phyloP scores from a whole-genome alignment of 2,113 vertebrate species.

The Strigops habroptila region DNA sequence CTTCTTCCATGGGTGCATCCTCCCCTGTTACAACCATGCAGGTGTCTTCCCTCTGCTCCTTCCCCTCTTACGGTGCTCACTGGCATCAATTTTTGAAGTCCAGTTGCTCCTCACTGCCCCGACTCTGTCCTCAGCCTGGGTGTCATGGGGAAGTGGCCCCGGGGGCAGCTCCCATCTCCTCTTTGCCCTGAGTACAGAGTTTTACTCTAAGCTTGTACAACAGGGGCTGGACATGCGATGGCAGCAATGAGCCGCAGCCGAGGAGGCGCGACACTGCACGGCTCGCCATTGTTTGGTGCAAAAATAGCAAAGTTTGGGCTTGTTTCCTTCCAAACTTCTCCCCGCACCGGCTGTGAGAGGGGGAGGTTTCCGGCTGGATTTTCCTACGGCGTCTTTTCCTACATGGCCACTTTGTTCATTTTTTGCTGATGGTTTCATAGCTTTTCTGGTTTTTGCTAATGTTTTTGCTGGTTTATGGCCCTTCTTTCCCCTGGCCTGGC shows the following conservation, averaged over 20 bases:
- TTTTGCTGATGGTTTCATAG: accelerated
- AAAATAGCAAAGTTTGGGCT: not conserved
- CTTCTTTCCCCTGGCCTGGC: too few relatives aligned
- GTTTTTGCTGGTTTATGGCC: not conserved
- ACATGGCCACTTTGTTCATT: not conserved
- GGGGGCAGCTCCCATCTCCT: not conserved
- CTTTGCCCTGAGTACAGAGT: not conserved
- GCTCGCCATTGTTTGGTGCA: not conserved
- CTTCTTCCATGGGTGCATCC: not conserved
- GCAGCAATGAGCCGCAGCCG: constrained; percentile 26
- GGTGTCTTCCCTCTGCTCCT: not conserved
- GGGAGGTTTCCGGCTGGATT: not conserved
- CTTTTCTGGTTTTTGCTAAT: accelerated
- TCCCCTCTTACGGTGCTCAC: accelerated
- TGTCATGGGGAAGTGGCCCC: not conserved
- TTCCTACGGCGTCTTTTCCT: not conserved
- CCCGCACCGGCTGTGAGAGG: not conserved
- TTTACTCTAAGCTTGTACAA: not conserved
- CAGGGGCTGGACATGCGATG: not conserved
- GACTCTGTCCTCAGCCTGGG: not conserved
- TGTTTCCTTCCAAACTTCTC: not conserved
- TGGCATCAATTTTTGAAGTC: not conserved
- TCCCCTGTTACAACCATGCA: not conserved
- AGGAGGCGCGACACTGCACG: accelerated
- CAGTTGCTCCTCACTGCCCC: accelerated